Evolutionary conservation across 1,140 invertebrate genomes (phyloP).

Genomic region (Arctopsyche grandis): DNA sequence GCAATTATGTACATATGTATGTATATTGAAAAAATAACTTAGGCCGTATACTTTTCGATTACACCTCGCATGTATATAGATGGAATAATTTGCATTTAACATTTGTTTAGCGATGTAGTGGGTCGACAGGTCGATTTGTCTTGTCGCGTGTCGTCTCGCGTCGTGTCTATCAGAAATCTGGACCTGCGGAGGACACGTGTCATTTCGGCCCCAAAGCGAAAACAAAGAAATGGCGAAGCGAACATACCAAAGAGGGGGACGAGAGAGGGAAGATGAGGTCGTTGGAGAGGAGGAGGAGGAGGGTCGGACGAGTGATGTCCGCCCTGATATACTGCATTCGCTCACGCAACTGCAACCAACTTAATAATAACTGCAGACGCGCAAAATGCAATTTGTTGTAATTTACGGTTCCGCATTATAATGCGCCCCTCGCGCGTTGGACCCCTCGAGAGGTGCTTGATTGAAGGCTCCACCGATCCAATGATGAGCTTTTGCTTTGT

Average conservation of each 20-base stretch:
- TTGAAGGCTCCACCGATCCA: conserved; percentile 34
- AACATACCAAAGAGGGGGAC: too few relatives aligned
- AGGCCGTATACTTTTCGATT: too few relatives aligned
- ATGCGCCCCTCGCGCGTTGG: conserved; percentile 46
- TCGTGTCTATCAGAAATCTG: conserved; percentile 25
- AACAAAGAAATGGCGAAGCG: not conserved
- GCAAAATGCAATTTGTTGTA: conserved; percentile 56
- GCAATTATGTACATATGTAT: too few relatives aligned
- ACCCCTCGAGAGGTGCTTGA: conserved; percentile 27
- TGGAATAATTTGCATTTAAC: conserved; percentile 7
- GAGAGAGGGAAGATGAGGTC: not conserved
- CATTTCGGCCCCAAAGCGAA: not conserved
- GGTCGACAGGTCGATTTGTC: conserved; percentile 12
- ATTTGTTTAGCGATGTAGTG: not conserved
- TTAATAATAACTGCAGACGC: conserved; percentile 55
- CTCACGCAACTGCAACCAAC: conserved; percentile 55
- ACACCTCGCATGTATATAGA: too few relatives aligned
- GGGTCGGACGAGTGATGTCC: conserved; percentile 48
- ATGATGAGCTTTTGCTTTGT: not conserved
- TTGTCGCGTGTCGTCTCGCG: conserved; percentile 11
- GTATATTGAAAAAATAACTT: too few relatives aligned
- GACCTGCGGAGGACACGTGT: conserved; percentile 11
- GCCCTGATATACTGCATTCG: conserved; percentile 52
- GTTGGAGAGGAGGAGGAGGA: conserved; percentile 24
- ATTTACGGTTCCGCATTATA: conserved; percentile 55